Evolutionary conservation across 2,888 invertebrate genomes (phyloP), one percentile per base, ranked within the genome.

Genomic region (Pachymerium ferrugineum): DNA sequence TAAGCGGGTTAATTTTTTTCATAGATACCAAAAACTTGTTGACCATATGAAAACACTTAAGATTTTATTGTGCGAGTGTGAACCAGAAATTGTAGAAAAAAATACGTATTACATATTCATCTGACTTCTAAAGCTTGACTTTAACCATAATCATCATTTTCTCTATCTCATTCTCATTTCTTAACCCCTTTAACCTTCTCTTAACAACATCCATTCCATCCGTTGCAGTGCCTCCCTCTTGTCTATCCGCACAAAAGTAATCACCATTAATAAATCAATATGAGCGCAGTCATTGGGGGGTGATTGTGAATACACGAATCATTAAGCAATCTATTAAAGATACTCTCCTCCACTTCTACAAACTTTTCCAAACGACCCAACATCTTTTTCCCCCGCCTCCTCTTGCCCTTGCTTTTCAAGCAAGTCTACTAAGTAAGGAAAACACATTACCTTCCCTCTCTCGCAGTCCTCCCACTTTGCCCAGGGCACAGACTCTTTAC

Each of bases 191-290:
- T 47, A 47, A 47, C 47, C 47, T 47, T 47, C 19, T n/a, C n/a
- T 16, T 14, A 47, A 47, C 47, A 47, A 47, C 22, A 47, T 47
- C 47, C 16, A 47, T 47, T 47, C 47, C 47, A 16, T 47, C 14
- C 47, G 22, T 6, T 47, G 47, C 47, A 6, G n/a, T 47, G 16
- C 47, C 47, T 47, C 47, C 47, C 47, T 47, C 47, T 47, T 47
- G 47, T 47, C 47, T 47, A 47, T 47, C 47, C 47, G 47, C 47
- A 47, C 47, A 47, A 47, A 47, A 47, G 47, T 47, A 47, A 47
- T 47, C 47, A 47, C 47, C 47, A 47, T 47, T 47, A 47, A 47
- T 47, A 47, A 47, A 47, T 47, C 47, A 47, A 47, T 47, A 47
- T 47, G 47, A 47, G 47, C 47, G 47, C 47, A 47, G 47, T 47